Percentiles rank a stretch among this genome's conserved stretches.
Conservation (phyloP, 1,140 invertebrate species). For the Leptinotarsa lineolata region DNA sequence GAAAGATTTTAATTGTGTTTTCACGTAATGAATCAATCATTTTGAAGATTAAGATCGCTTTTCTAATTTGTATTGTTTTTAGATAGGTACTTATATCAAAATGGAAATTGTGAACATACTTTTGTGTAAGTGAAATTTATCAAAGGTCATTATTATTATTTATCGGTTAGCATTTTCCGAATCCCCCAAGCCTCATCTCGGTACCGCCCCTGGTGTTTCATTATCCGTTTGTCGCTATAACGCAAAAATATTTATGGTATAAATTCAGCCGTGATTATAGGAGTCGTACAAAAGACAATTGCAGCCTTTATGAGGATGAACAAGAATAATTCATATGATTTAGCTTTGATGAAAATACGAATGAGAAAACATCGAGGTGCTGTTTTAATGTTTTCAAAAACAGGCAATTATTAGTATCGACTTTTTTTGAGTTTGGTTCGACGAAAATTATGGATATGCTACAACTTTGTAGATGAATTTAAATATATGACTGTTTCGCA, state of each 20-base stretch:
- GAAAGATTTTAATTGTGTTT: too few species aligned
- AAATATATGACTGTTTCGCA: conserved; percentile 3
- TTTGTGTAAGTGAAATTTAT: too few species aligned
- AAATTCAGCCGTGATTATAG: background rate
- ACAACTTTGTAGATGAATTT: background rate
- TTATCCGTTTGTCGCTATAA: background rate
- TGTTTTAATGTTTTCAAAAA: background rate
- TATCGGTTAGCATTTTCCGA: too few species aligned
- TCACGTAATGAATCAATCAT: too few species aligned
- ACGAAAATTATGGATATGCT: conserved; percentile 1
- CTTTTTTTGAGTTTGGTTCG: background rate
- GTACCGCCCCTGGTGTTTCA: background rate
- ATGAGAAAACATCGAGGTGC: background rate
- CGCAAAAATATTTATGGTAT: background rate
- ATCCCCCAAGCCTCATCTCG: too few species aligned
- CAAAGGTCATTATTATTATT: too few species aligned
- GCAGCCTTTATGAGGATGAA: conserved; percentile 2
- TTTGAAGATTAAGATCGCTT: too few species aligned
- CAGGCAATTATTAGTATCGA: background rate
- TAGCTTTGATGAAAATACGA: background rate
- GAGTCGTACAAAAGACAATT: background rate
- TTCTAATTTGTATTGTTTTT: too few species aligned
- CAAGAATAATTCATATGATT: conserved; percentile 1
- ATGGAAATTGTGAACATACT: too few species aligned
- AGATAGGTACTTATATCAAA: too few species aligned